Evolutionary conservation across 1,140 invertebrate genomes (phyloP), one percentile per base, ranked within the genome.

Genomic region (Neelides sp.): DNA sequence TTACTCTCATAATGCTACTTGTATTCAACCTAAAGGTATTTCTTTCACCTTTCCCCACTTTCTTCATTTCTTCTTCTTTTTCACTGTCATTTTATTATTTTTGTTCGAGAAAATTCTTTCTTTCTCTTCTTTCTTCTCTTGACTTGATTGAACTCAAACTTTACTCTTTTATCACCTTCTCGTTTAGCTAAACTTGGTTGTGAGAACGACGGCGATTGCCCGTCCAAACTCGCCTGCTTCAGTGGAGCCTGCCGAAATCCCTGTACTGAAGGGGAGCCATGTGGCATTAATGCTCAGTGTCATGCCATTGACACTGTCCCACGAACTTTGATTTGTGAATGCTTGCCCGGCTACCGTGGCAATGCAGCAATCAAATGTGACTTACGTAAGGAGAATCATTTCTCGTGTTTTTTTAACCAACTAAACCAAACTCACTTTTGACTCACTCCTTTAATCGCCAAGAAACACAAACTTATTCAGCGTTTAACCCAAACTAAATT

Each of bases 281-380:
- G 69, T 57, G 69, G 65, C 15, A 50, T 54, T 5, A 64, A 65
- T 61, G 85, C 86, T 1, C 75, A 78, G 59, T 91, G 88, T 64
- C 74, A 76, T 1, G 84, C 91, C 1, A 77, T 89, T 4, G 81
- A 90, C 62, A 87, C 85, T 3, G 65, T 90, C 47, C 87, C 87
- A 4, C 75, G 86, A 58, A 90, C 85, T n/a, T 85, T 91, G 77
- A 77, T 84, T 43, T 92, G 87, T 64, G 76, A 83, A 63, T 92
- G 87, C 65, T 71, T 82, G 41, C 78, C 76, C 41, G 84, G 83
- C 45, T 85, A 78, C 65, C 75, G 79, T 51, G 86, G 86, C 50
- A 83, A 90, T 66, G 85, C 86, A 4, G 84, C 55, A 52, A 75
- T 83, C 10, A 75, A 78, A 59, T 89, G 85, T 64, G 69, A 74